Base-by-base conservation (phyloP, 2,888 invertebrate species). In the Pandemis cinnamomeana region DNA sequence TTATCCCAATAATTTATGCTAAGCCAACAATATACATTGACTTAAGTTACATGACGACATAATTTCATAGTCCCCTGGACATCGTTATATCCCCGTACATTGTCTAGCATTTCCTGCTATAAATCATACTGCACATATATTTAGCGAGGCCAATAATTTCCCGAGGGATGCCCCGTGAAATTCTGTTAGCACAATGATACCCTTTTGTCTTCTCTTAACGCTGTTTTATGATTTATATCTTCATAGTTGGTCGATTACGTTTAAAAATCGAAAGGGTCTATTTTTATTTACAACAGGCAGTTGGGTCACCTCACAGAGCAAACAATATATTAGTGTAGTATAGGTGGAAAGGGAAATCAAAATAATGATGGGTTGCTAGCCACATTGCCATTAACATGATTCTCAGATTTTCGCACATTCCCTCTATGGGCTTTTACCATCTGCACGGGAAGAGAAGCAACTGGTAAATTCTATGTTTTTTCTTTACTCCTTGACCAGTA, bases 71-170 rank as follows among this genome's bases (percentile, higher is more conserved):
- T 58, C 44, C 55, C 58, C 27, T 41, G 67, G 44, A 46, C 67
- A 15, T 58, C 67, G 67, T 68, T 68, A 58, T 55, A 48, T 8
- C 53, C 41, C 41, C 53, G 15, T 27, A 53, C 41, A 68, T 67
- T 67, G 67, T 68, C 67, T 67, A 68, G 42, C 42, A 67, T 46
- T 58, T 68, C 48, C 55, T 11, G 55, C 55, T 13, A 68, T 68
- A 68, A 68, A 58, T 68, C 67, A 68, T 42, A 27, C 13, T 64
- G 64, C 67, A 67, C 67, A 58, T 68, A 58, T 68, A 68, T 58
- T 68, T 44, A 68, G 67, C 58, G 27, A 27, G 58, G 7, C 58
- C 42, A 58, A 68, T 68, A 68, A 68, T 68, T 68, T 68, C 67
- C 67, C 67, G 10, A 6, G 67, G 67, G 67, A 51, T 6, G 5